A percentile compares a stretch with the other conserved stretches of the same genome.
Conservation (phyloP, 2,113 vertebrate species). For the rat (Rattus norvegicus) region DNA sequence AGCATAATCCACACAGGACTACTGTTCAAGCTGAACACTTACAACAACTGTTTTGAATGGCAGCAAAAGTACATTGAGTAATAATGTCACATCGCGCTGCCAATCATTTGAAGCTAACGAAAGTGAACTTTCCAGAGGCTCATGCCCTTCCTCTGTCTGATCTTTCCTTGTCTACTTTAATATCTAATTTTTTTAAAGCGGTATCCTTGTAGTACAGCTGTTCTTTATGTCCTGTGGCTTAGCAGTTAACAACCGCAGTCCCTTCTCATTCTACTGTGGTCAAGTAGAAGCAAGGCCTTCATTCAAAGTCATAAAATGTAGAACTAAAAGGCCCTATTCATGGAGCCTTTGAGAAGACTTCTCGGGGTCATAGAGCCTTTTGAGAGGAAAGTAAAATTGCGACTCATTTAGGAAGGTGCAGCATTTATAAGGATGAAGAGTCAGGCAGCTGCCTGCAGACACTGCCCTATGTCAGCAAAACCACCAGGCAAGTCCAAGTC, state of each 20-base stretch:
- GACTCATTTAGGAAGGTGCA: conserved; percentile 13
- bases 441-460: conserved; percentile 8
- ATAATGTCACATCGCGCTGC: conserved; percentile 25
- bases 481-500: neutral
- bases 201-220: conserved; percentile 18
- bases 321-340: conserved; percentile 45
- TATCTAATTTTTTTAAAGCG: neutral
- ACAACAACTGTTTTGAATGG: conserved; percentile 58
- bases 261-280: neutral
- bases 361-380: neutral
- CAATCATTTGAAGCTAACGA: conserved; percentile 64
- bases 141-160: neutral
- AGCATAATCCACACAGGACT: neutral
- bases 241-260: neutral
- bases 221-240: conserved; percentile 2
- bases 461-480: neutral
- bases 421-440: neutral
- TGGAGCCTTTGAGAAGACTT: neutral
- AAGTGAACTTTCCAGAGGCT: conserved; percentile 49
- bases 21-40: conserved; percentile 42
- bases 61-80: neutral
- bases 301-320: conserved; percentile 37
- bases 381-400: conserved; percentile 10
- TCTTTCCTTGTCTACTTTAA: conserved; percentile 39
- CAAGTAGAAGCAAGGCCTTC: conserved; percentile 20